Evolutionary conservation across 2,113 vertebrate genomes (phyloP).

Genomic region (Thymallus thymallus): DNA sequence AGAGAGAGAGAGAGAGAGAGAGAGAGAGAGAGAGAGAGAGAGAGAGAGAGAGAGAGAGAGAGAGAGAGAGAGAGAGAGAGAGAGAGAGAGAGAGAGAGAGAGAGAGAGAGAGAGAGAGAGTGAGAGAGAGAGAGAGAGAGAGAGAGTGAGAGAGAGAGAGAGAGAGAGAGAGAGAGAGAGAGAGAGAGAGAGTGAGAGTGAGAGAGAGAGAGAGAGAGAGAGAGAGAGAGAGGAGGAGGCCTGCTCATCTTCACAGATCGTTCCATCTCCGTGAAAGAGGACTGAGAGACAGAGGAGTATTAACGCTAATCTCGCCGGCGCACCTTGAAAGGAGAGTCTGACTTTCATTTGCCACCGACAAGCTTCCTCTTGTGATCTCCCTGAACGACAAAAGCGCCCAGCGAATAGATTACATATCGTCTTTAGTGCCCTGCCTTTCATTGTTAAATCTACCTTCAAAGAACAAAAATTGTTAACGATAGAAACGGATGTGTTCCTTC

Average conservation of each 20-base stretch:
- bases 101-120: background rate
- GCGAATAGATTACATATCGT: conserved; percentile 55
- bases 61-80: background rate
- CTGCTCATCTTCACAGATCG: conserved; percentile 12
- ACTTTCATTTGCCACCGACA: conserved; percentile 60
- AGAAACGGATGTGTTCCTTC: background rate
- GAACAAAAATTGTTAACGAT: background rate
- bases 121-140: background rate
- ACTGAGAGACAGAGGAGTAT: conserved; percentile 61
- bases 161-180: background rate
- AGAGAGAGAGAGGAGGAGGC: background rate
- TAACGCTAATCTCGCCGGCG: conserved; percentile 70
- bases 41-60: background rate
- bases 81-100: background rate
- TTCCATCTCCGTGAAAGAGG: conserved; percentile 38
- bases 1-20: background rate
- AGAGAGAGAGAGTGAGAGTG: background rate
- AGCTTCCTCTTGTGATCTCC: conserved; percentile 63
- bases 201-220: background rate
- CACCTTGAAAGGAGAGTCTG: conserved; percentile 67
- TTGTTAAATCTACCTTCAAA: conserved; percentile 21
- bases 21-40: background rate
- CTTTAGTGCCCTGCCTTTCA: conserved; percentile 47
- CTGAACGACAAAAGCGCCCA: conserved; percentile 53
- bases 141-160: background rate